Base-by-base conservation (phyloP, 2,113 vertebrate species). In the Osmerus eperlanus region DNA sequence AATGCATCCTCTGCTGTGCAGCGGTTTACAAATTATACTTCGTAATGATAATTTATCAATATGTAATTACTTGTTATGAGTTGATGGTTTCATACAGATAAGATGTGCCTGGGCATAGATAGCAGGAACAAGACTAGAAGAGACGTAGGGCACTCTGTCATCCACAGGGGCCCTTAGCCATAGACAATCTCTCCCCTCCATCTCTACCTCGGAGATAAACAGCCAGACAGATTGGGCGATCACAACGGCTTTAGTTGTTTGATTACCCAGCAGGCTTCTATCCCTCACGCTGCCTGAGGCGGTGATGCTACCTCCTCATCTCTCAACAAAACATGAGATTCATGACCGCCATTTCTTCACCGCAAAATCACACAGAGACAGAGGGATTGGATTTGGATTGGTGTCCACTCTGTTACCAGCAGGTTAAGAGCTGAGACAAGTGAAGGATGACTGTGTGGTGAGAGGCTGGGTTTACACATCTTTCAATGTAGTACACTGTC, bases 201-300 rank as follows among this genome's bases (percentile, higher is more conserved):
- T 32, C 60, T 16, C 53, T 61, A 41, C 29, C 47, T 52, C 41
- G 51, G 71, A 59, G 71, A 78, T 77, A 73, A 67, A 54, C 60
- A 52, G 65, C 16, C 53, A 19, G 41, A 54, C 58, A 51, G 59
- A 78, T 71, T 18, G 59, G 55, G 3, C 62, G 28, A 73, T 78
- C 60, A 76, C 47, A 70, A 67, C 58, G 56, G 65, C 69, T 75
- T 65, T 69, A 60, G 60, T 61, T 74, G 71, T 54, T 14, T 68
- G 72, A 84, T 76, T 73, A 69, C 67, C 70, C 65, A 51, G 70
- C 70, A 78, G 47, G 65, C 65, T 77, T 68, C 52, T 66, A 78
- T 74, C 69, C 63, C 32, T 78, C 64, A 74, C 52, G 6, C 25
- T 65, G 54, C 47, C 69, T 64, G 53, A 12, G 28, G 18, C 52